These are phyloP conservation scores for Moxostoma hubbsi DNA, from an alignment of 2,797 vertebrate species.

Conservation along the genomic window DNA sequence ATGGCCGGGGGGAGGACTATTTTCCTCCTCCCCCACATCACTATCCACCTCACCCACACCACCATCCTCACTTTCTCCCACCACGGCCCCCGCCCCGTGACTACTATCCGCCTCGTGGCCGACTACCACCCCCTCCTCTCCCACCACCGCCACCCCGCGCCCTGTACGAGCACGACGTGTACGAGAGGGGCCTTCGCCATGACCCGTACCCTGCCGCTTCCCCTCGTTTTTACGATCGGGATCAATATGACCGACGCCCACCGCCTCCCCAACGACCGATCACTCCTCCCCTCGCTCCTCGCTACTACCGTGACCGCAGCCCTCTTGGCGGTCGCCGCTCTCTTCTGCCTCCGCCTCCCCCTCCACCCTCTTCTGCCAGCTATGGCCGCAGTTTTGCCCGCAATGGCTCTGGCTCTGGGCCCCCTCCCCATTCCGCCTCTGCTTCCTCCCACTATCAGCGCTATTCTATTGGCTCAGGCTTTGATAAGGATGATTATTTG, in stretches of 20 bases:
- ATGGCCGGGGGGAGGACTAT: slow-evolving; percentile 63
- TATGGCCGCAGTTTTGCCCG: slow-evolving; percentile 68
- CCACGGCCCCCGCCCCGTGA: slow-evolving; percentile 58
- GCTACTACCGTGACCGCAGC: slow-evolving; percentile 65
- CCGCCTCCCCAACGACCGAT: slow-evolving; percentile 61
- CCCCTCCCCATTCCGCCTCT: slow-evolving; percentile 61
- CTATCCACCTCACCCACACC: slow-evolving; percentile 61
- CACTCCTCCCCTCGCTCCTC: slow-evolving; percentile 54
- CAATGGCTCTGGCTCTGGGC: slow-evolving; percentile 43
- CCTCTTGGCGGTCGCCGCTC: slow-evolving; percentile 56
- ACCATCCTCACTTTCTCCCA: slow-evolving; percentile 58
- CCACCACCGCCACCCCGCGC: slow-evolving; percentile 66
- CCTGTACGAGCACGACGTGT: slow-evolving; percentile 67
- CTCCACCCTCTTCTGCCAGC: slow-evolving; percentile 66
- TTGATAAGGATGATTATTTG: slow-evolving; percentile 72
- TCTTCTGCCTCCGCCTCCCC: slow-evolving; percentile 65
- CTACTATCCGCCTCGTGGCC: slow-evolving; percentile 59
- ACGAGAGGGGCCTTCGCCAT: slow-evolving; percentile 59
- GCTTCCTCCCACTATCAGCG: slow-evolving; percentile 63
- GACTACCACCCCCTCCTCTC: slow-evolving; percentile 62
- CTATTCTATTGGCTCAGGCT: slow-evolving; percentile 69
- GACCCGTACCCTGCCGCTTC: slow-evolving; percentile 67
- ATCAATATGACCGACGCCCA: slow-evolving; percentile 68
- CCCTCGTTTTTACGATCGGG: slow-evolving; percentile 63
- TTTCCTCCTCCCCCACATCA: slow-evolving; percentile 56